phyloP scores from a whole-genome alignment of 92 coral and sea anemone species.

The Umimayanthus chanpuru region DNA sequence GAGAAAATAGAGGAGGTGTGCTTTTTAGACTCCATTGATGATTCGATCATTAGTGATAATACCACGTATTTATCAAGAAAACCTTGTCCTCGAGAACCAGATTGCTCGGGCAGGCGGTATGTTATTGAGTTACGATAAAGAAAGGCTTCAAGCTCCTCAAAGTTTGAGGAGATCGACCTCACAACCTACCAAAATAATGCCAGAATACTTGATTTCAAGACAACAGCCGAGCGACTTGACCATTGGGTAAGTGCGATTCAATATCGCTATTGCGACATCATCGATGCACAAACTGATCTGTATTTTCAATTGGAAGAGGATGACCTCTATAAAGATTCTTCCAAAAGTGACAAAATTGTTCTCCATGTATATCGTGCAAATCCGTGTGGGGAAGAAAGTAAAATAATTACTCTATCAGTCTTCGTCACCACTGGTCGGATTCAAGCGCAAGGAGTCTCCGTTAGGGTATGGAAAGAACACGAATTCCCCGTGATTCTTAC shows the following conservation, averaged over 20 bases:
- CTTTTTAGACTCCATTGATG: neutral
- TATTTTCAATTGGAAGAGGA: neutral
- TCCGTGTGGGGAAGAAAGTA: neutral
- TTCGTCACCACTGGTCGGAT: conserved; percentile 11
- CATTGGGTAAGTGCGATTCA: neutral
- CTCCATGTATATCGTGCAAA: neutral
- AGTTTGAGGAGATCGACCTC: neutral
- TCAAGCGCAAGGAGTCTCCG: neutral
- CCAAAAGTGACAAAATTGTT: neutral
- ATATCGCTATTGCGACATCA: neutral
- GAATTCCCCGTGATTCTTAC: neutral
- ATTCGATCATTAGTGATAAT: neutral
- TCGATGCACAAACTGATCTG: neutral
- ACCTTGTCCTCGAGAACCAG: neutral
- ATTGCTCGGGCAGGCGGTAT: neutral
- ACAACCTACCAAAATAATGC: neutral
- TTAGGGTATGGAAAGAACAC: neutral
- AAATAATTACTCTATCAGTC: neutral
- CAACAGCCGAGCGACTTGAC: neutral
- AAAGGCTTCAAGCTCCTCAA: neutral
- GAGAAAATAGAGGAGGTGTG: neutral
- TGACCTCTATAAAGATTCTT: neutral
- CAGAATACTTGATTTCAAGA: neutral
- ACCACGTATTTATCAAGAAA: neutral
- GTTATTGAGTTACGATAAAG: neutral